phyloP scores from a whole-genome alignment of 1,140 invertebrate species.

The Drosophila auraria region DNA sequence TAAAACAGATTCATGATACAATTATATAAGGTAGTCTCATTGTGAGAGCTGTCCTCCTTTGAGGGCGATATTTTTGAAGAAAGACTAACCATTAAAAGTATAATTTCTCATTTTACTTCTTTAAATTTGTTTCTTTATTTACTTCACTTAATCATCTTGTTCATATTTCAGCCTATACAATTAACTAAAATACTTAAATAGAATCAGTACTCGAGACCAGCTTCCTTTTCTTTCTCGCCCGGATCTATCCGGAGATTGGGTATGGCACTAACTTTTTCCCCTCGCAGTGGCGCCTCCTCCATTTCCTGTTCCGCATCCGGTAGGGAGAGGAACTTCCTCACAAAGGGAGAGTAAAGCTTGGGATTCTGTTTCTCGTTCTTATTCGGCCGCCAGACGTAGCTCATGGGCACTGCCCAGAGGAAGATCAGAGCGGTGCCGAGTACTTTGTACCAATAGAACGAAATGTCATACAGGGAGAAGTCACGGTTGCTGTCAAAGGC shows the following conservation, averaged over 20 bases:
- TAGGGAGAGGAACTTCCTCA: conserved; percentile 53
- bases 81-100: background rate
- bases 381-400: conserved; percentile 70
- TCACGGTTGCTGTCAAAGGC: conserved; percentile 72
- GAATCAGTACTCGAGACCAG: conserved; percentile 20
- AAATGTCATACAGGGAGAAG: conserved; percentile 87
- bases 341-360: conserved; percentile 65
- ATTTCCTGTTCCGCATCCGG: conserved; percentile 25
- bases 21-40: too few species aligned
- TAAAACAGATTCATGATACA: too few species aligned
- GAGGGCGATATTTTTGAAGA: too few species aligned
- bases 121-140: background rate
- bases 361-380: conserved; percentile 53
- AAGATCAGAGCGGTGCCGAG: conserved; percentile 88
- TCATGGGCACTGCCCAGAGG: conserved; percentile 86
- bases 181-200: conserved; percentile 1
- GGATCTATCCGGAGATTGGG: conserved; percentile 28
- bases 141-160: background rate
- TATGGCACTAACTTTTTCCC: background rate
- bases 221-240: conserved; percentile 5
- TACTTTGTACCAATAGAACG: conserved; percentile 88
- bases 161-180: conserved; percentile 5
- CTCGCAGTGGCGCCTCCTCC: conserved; percentile 62
- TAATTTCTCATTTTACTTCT: background rate
- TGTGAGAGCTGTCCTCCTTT: too few species aligned